Evolutionary conservation across 2,797 vertebrate genomes (phyloP).

Genomic region (Gobionotothen gibberifrons): DNA sequence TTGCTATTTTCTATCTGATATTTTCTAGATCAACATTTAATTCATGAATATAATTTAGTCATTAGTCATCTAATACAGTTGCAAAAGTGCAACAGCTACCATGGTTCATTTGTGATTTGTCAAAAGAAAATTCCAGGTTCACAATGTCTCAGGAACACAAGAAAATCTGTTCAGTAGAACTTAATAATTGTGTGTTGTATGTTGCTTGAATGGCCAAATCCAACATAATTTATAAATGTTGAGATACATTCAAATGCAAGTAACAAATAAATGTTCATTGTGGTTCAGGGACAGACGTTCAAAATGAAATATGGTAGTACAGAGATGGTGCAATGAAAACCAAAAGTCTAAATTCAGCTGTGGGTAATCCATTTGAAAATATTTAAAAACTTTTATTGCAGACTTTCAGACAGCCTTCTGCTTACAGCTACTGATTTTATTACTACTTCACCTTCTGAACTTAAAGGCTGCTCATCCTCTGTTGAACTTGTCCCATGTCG

Average conservation of each 20-base stretch:
- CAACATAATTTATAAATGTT: neutral
- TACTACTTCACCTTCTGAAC: slow-evolving; percentile 30
- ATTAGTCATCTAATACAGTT: neutral
- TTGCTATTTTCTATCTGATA: no score
- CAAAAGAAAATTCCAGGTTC: neutral
- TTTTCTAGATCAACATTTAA: no score
- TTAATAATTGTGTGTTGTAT: neutral
- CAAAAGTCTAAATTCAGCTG: slow-evolving; percentile 1
- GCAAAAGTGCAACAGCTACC: slow-evolving; percentile 1
- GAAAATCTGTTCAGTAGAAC: neutral
- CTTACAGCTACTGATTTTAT: slow-evolving; percentile 26
- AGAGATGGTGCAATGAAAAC: neutral
- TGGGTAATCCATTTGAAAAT: slow-evolving; percentile 17
- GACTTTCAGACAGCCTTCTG: slow-evolving; percentile 20
- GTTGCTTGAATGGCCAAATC: neutral
- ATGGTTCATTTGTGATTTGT: slow-evolving; percentile 10
- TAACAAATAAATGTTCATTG: neutral
- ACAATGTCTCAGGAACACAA: slow-evolving; percentile 16
- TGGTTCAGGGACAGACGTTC: slow-evolving; percentile 5
- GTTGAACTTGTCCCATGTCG: slow-evolving; percentile 44
- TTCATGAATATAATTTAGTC: no score
- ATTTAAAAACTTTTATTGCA: slow-evolving; percentile 15
- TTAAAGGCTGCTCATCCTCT: slow-evolving; percentile 41
- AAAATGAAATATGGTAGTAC: slow-evolving; percentile 2
- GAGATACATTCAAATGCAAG: neutral